A percentile compares a stretch with the other conserved stretches of the same genome.
phyloP scores from a whole-genome alignment of 2,888 invertebrate species.

The Limenitis camilla region DNA sequence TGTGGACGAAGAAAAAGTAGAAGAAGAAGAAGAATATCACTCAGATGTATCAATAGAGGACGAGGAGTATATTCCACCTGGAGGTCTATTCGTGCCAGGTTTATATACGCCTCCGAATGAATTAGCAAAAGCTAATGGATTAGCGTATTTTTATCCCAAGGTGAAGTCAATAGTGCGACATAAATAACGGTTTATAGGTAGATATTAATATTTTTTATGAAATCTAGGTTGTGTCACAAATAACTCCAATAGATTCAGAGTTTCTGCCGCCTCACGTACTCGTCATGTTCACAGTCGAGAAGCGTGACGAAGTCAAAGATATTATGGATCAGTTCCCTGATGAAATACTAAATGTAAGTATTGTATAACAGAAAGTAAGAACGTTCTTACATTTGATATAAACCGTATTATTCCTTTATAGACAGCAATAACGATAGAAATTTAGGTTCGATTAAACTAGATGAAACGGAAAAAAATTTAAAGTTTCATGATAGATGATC shows the following conservation, averaged over 20 bases:
- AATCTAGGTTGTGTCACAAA: slow-evolving; percentile 35
- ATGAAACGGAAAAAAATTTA: no score
- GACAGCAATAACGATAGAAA: no score
- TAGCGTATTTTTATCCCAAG: slow-evolving; percentile 57
- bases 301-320: slow-evolving; percentile 52
- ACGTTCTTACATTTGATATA: no score
- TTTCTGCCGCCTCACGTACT: slow-evolving; percentile 57
- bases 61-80: slow-evolving; percentile 64
- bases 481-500: no score
- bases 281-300: slow-evolving; percentile 56
- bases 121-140: slow-evolving; percentile 55
- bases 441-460: no score
- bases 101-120: slow-evolving; percentile 58
- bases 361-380: no score
- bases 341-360: slow-evolving; percentile 51
- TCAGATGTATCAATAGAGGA: slow-evolving; percentile 57
- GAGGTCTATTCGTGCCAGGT: slow-evolving; percentile 62
- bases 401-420: no score
- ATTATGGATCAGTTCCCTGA: slow-evolving; percentile 40
- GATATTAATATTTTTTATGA: background rate
- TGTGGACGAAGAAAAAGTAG: slow-evolving; percentile 34
- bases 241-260: slow-evolving; percentile 48
- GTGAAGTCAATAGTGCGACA: slow-evolving; percentile 25
- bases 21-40: slow-evolving; percentile 51
- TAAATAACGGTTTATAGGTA: background rate